Base-by-base conservation (phyloP, 1,140 invertebrate species). In the Callitettix versicolor region DNA sequence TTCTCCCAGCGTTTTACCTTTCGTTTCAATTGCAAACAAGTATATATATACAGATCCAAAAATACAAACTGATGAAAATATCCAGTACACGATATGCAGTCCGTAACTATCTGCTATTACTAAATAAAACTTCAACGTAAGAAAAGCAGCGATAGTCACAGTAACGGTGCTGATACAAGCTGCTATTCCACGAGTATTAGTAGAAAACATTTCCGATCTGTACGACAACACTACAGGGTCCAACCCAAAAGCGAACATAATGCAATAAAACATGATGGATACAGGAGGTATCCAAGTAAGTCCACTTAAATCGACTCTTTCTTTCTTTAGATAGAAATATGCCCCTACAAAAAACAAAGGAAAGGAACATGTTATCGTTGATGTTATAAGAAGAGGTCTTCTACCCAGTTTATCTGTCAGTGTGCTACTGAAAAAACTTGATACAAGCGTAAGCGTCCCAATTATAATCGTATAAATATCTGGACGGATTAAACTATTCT, bases 321-420 rank as follows among this genome's bases (percentile, higher is more conserved):
- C 12, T 11, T 48, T 17, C 9, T 38, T 18, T 38, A 53, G 11
- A 18, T 53, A 53, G 21, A 42, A 53, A 26, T 24, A 53, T 26
- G 34, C 33, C 22, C 54, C 34, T 21, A 76, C 68, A 20, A 80
- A 68, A 47, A 82, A 76, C 62, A 81, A 87, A 21, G 82, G 54
- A 1, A 81, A 63, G 9, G 82, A 76, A 1, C 81, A 42, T 0
- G 80, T 61, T 18, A 82, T 83, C 60, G 82, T 75, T 7, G 75
- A 77, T 1, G 76, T 57, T 3, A 79, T 62, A 1, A 83, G 65
- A 11, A 83, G 66, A 38, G 76, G 69, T 49, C 75, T 71, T 52
- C 79, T 64, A 12, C 72, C 74, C 1, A 67, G 53, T 41, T 63
- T 62, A 54, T 77, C 74, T 17, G 76, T 70, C 2, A 77, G 47